A percentile compares a stretch with the other conserved stretches of the same genome.
phyloP scores from a whole-genome alignment of 2,113 vertebrate species.

The Sisor rabdophorus region DNA sequence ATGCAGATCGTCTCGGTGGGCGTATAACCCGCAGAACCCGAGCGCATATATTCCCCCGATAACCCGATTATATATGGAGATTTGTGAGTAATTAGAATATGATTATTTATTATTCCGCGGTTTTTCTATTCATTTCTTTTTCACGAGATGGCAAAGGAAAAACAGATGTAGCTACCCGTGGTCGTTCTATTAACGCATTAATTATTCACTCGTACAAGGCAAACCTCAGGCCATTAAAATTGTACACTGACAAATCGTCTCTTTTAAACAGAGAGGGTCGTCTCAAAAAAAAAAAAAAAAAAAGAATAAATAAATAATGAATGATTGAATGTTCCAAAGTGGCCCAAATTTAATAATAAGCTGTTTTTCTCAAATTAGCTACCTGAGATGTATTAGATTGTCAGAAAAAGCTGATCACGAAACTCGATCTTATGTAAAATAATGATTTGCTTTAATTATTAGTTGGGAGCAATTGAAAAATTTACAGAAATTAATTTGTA shows the following conservation, averaged over 20 bases:
- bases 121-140: not conserved
- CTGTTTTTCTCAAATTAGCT: slow-evolving; percentile 8
- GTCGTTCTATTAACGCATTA: not conserved
- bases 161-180: slow-evolving; percentile 34
- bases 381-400: not conserved
- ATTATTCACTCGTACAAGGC: slow-evolving; percentile 24
- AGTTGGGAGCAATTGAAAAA: not conserved
- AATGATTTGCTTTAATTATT: slow-evolving; percentile 4
- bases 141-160: not conserved
- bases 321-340: slow-evolving; percentile 20
- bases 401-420: not conserved
- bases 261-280: slow-evolving; percentile 16
- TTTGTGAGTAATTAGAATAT: slow-evolving; percentile 5
- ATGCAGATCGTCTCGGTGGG: slow-evolving; percentile 14
- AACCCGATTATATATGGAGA: not conserved
- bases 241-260: slow-evolving; percentile 7
- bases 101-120: slow-evolving; percentile 1
- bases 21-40: not conserved
- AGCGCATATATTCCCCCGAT: not conserved
- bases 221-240: slow-evolving; percentile 25
- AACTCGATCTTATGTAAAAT: slow-evolving; percentile 1
- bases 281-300: not conserved
- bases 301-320: too few relatives aligned
- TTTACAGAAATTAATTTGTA: not conserved
- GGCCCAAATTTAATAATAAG: slow-evolving; percentile 9